These are phyloP conservation scores for Poecilobothrus nobilitatus DNA, from an alignment of 2,888 invertebrate genomes.

Conservation along the genomic window DNA sequence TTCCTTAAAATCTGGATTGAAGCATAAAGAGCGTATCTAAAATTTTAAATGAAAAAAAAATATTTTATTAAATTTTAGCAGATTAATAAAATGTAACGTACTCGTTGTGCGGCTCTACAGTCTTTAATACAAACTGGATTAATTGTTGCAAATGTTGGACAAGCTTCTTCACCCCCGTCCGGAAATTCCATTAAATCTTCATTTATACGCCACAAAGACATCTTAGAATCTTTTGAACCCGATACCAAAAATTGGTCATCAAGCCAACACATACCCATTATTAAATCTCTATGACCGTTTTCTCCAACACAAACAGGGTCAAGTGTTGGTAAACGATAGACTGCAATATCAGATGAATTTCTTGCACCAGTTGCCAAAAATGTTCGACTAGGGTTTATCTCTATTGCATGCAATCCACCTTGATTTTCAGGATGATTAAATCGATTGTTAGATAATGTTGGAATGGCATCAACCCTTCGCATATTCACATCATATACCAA, in stretches of 20 bases:
- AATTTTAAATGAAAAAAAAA: constrained; percentile 14
- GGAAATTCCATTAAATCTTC: constrained; percentile 42
- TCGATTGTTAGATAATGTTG: constrained; percentile 62
- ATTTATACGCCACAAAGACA: constrained; percentile 82
- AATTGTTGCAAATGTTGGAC: constrained; percentile 49
- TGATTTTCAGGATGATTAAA: constrained; percentile 50
- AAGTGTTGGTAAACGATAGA: constrained; percentile 79
- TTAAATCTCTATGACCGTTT: constrained; percentile 80
- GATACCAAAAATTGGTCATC: constrained; percentile 93
- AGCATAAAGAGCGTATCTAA: constrained; percentile 72
- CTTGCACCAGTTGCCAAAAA: constrained; percentile 85
- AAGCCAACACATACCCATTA: constrained; percentile 86
- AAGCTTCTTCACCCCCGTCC: constrained; percentile 38
- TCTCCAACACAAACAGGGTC: constrained; percentile 93
- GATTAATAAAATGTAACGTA: constrained; percentile 26
- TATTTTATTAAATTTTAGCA: not conserved
- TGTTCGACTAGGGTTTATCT: constrained; percentile 86
- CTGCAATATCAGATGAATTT: constrained; percentile 86
- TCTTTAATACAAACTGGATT: constrained; percentile 64
- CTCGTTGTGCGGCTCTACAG: constrained; percentile 65
- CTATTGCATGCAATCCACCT: constrained; percentile 88
- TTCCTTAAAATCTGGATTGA: constrained; percentile 77
- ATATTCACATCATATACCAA: constrained; percentile 88
- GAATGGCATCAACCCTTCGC: constrained; percentile 79
- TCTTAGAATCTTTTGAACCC: constrained; percentile 82